Evolutionary conservation across 2,113 vertebrate genomes (phyloP), one percentile per base, ranked within the genome.

Genomic region (Tretioscincus oriximinensis): DNA sequence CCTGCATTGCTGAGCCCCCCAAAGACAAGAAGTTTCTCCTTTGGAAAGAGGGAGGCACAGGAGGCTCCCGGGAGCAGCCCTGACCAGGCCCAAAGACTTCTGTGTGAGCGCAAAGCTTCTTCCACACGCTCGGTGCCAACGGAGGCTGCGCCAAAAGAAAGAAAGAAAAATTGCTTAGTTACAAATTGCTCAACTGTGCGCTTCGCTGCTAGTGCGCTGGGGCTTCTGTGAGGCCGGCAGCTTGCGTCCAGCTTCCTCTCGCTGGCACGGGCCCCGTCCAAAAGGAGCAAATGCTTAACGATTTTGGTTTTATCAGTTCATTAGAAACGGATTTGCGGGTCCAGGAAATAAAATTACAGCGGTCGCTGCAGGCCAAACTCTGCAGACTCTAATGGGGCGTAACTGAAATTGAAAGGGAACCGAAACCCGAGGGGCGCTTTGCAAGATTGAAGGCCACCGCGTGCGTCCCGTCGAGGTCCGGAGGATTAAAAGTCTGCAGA

Each of bases 251-350:
- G 90, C 73, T 78, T 29, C 31, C 51, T 7, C 1, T 2, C 7
- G 74, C 77, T 85, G 81, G 76, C n/a, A 6, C 61, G 0, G 73
- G 67, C 74, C 28, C 79, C 45, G 69, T 87, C 84, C 87, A 72
- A 80, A 84, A 0, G 28, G 65, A 79, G 77, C 65, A 63, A 75
- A 69, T 86, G 86, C 86, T 88, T 91, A 90, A 91, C 87, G 87
- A 90, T 83, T 89, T 88, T 83, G 88, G 69, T 84, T 88, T 88
- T 49, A 49, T 61, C 84, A 81, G 81, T 87, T 93, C 91, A 92
- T 93, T 92, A 93, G 87, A 83, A 88, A 78, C 70, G 78, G 81
- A 88, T 92, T 90, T 86, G 90, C 87, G 88, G 88, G 84, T 90
- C 88, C 90, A 90, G 78, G 85, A 89, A 85, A 84, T 84, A 87